Conservation (phyloP, 2,797 vertebrate genomes). For the Anniella stebbinsi region DNA sequence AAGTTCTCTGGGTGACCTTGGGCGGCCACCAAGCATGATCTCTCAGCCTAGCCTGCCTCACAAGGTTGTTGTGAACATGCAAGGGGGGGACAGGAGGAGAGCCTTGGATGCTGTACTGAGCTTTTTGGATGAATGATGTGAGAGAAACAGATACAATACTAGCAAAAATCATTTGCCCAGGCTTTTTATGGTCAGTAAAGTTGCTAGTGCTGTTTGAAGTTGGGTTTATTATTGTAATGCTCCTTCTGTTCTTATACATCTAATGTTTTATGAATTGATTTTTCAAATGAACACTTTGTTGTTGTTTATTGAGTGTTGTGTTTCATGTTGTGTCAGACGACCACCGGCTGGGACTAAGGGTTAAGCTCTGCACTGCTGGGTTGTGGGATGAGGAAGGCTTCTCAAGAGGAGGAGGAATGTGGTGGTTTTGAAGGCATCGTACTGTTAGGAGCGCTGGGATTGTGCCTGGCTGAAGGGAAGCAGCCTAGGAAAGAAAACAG, state of each 20-base stretch:
- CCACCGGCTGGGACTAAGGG: too few species aligned
- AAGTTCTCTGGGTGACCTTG: not conserved
- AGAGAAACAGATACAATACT: not conserved
- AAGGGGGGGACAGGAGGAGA: not conserved
- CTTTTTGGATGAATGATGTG: not conserved
- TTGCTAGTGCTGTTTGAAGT: not conserved
- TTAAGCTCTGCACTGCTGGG: too few species aligned
- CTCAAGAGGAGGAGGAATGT: too few species aligned
- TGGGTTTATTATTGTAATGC: too few species aligned
- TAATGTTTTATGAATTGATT: not conserved
- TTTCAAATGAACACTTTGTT: too few species aligned
- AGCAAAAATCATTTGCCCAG: not conserved
- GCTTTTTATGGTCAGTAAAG: not conserved
- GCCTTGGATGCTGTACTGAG: not conserved
- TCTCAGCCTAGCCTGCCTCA: not conserved
- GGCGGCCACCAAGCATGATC: too few species aligned
- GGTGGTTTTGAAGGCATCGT: too few species aligned
- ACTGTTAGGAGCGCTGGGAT: too few species aligned
- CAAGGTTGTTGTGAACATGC: not conserved
- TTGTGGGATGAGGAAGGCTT: not conserved
- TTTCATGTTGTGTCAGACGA: not conserved
- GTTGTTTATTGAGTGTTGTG: not conserved
- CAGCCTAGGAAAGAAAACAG: too few species aligned
- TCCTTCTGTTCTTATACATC: not conserved
- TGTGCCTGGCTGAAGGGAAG: too few species aligned